A percentile compares a stretch with the other conserved stretches of the same genome.
Conservation (phyloP, 2,888 invertebrate genomes). For the Thymelicus acteon region DNA sequence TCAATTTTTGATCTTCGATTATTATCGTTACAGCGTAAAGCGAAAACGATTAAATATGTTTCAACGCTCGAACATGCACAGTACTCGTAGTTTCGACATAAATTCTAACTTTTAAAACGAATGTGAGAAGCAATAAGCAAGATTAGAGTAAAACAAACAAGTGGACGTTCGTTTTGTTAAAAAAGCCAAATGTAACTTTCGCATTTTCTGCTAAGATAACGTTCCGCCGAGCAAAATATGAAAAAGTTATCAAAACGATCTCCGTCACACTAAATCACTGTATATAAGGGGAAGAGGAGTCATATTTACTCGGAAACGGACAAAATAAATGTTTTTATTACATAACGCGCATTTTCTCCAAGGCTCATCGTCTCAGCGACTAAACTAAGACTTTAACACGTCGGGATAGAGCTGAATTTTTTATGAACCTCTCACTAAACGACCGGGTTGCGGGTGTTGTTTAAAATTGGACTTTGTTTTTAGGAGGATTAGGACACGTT, state of each 20-base stretch:
- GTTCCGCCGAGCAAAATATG: conserved; percentile 77
- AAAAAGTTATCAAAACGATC: conserved; percentile 83
- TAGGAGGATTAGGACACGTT: conserved; percentile 47
- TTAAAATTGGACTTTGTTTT: conserved; percentile 50
- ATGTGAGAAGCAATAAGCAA: conserved; percentile 50
- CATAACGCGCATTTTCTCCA: conserved; percentile 82
- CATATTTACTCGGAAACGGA: conserved; percentile 82
- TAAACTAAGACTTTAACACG: conserved; percentile 44
- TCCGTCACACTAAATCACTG: conserved; percentile 82
- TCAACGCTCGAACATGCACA: too few species aligned
- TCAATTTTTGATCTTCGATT: too few species aligned
- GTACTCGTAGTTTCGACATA: background rate
- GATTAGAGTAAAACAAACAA: conserved; percentile 49
- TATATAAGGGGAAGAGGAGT: conserved; percentile 81
- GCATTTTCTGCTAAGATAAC: conserved; percentile 80
- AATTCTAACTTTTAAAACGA: background rate
- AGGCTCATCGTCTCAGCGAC: conserved; percentile 56
- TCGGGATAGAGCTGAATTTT: conserved; percentile 54
- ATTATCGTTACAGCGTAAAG: too few species aligned
- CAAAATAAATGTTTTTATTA: conserved; percentile 85
- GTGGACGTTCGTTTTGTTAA: conserved; percentile 56
- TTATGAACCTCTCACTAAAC: conserved; percentile 43
- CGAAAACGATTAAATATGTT: too few species aligned
- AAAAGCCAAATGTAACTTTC: conserved; percentile 66
- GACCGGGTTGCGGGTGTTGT: conserved; percentile 43